Base-by-base conservation (phyloP, 30 jellyfish, hydroid and myxozoan species). In the Cassiopea andromeda region DNA sequence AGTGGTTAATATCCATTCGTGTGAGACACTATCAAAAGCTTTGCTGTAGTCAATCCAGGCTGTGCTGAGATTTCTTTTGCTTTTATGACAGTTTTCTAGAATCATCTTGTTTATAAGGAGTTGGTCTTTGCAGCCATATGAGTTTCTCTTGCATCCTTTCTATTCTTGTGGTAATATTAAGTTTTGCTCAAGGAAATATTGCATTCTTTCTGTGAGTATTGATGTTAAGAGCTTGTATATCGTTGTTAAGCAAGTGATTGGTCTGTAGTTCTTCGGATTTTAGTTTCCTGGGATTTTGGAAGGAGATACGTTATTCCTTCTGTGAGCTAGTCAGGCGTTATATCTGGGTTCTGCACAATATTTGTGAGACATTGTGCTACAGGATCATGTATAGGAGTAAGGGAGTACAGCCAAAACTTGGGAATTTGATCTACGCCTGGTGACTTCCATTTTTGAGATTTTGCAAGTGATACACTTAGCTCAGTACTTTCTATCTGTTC, bases 361-460 rank as follows among this genome's bases (percentile, higher is more conserved):
- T 73, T 7, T 5, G 6, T 73, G 60, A n/a, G 60, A 15, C 43
- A 15, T 2, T 2, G 5, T 44, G 83, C 60, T 5, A 73, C 10
- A 54, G 7, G 12, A 54, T 54, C 64, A 54, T 10, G 64, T 3
- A 54, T 54, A 6, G 64, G 10, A 54, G 7, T 72, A 72, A 72
- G 77, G 43, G 81, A 38, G 81, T 47, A 47, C 47, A 72, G 81
- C 81, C 81, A 72, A 49, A 27, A 72, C 15, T 27, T 72, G 47
- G 81, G 47, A 17, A 72, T 49, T 72, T 14, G 17, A 27, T 72
- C 81, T 49, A 13, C 19, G 38, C 81, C 50, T 27, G 81, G 81
- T 47, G 81, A 72, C 50, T 72, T 72, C 54, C 81, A 72, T 72
- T 72, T 72, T 47, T 72, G 50, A 14, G 81, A 10, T 72, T 72